phyloP scores from a whole-genome alignment of 2,113 vertebrate genomes.

The Dipodomys merriami region DNA sequence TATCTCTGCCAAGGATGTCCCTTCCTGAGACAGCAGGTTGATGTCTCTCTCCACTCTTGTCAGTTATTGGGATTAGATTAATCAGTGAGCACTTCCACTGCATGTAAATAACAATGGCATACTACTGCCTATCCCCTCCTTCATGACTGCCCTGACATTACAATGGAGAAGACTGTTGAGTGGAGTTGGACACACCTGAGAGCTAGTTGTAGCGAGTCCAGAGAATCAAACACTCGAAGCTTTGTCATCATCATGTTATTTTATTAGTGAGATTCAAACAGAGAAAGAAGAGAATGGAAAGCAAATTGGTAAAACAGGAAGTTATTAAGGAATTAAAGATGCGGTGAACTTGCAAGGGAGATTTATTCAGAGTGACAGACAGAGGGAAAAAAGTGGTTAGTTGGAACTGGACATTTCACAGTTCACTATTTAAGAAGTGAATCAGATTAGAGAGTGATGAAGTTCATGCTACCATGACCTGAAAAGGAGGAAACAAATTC shows the following conservation, averaged over 20 bases:
- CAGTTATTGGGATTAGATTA: background rate
- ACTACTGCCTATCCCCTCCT: too few relatives aligned
- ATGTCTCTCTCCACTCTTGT: background rate
- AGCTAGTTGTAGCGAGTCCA: background rate
- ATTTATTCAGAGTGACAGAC: background rate
- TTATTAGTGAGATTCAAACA: background rate
- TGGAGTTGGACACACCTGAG: background rate
- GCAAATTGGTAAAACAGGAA: background rate
- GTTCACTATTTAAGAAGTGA: background rate
- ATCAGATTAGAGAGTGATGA: background rate
- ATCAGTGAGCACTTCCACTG: background rate
- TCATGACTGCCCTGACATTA: background rate
- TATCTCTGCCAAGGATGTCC: background rate
- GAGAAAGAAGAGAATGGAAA: background rate
- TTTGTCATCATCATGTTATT: background rate
- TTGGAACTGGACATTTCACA: background rate
- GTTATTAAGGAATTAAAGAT: background rate
- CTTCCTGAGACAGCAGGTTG: too few relatives aligned
- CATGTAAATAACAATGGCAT: background rate
- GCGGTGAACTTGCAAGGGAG: background rate
- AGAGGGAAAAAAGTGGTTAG: background rate
- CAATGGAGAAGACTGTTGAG: background rate
- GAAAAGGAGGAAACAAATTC: background rate
- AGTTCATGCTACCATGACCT: background rate
- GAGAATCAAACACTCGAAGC: background rate